Percentiles rank a stretch among this genome's conserved stretches.
These are phyloP conservation scores for Troilus luridus DNA, from an alignment of 2,888 invertebrate genomes.

Conservation along the genomic window DNA sequence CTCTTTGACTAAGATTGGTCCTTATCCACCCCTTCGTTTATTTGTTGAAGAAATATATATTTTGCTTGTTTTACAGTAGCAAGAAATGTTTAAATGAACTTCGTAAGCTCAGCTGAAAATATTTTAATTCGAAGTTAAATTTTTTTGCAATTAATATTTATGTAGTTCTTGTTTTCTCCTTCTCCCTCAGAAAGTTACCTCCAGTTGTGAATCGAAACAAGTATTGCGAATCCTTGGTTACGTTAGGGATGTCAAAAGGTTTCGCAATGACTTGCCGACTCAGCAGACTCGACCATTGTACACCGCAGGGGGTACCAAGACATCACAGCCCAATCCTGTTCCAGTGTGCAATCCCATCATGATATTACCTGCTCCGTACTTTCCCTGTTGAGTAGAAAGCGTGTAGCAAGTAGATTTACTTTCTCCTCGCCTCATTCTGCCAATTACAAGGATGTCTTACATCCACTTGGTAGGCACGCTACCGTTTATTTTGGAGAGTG, in stretches of 20 bases:
- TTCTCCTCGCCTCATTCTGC: slow-evolving; percentile 1
- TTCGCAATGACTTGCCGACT: neutral
- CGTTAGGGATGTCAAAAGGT: neutral
- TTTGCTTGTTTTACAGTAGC: too few species aligned
- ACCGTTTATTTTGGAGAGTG: neutral
- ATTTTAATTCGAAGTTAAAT: too few species aligned
- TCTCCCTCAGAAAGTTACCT: neutral
- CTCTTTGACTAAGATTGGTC: too few species aligned
- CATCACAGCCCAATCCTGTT: neutral
- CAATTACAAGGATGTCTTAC: slow-evolving; percentile 1
- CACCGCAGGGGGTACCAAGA: neutral
- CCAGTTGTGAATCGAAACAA: neutral
- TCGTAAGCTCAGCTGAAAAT: too few species aligned
- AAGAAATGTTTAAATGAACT: too few species aligned
- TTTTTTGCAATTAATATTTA: too few species aligned
- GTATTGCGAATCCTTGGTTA: neutral
- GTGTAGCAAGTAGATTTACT: slow-evolving; percentile 48
- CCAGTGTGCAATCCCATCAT: neutral
- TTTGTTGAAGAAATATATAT: too few species aligned
- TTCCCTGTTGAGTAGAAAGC: slow-evolving; percentile 47
- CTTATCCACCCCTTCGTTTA: too few species aligned
- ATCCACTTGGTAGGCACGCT: neutral
- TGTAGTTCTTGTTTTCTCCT: too few species aligned
- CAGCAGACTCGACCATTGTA: neutral
- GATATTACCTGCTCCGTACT: neutral